Conservation (phyloP, 2,797 vertebrate genomes). For the Urosaurus nigricauda region DNA sequence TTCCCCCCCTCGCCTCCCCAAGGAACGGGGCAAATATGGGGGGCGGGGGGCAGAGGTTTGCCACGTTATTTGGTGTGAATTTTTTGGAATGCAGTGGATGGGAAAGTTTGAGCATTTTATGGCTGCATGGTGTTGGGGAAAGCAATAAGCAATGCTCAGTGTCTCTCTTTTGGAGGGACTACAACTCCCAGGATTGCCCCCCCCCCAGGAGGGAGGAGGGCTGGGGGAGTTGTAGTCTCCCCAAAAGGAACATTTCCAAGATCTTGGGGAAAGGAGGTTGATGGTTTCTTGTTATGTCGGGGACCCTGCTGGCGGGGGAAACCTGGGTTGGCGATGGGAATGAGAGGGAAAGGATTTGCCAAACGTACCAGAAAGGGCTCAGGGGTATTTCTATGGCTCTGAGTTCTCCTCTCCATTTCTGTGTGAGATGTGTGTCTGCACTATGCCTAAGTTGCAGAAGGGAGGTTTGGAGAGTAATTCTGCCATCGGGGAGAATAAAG, state of each 20-base stretch:
- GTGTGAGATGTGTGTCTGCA: not conserved
- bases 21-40: not conserved
- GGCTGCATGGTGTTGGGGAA: not conserved
- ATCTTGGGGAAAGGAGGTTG: not conserved
- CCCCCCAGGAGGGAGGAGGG: no score
- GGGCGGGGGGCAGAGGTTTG: no score
- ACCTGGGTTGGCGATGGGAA: not conserved
- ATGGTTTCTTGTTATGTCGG: no score
- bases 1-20: not conserved
- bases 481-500: not conserved
- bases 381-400: not conserved
- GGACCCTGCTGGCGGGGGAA: constrained; percentile 35
- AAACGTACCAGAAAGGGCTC: no score
- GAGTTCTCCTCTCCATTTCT: not conserved
- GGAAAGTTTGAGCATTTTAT: not conserved
- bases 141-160: no score
- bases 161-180: no score
- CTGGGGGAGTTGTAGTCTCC: no score
- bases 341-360: not conserved
- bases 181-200: no score
- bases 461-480: not conserved
- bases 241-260: no score
- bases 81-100: not conserved
- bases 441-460: not conserved
- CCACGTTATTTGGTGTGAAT: not conserved